Evolutionary conservation across 2,888 invertebrate species (phyloP), one percentile per base, ranked within the genome.

Genomic region (Orthonychiurus folsomi): DNA sequence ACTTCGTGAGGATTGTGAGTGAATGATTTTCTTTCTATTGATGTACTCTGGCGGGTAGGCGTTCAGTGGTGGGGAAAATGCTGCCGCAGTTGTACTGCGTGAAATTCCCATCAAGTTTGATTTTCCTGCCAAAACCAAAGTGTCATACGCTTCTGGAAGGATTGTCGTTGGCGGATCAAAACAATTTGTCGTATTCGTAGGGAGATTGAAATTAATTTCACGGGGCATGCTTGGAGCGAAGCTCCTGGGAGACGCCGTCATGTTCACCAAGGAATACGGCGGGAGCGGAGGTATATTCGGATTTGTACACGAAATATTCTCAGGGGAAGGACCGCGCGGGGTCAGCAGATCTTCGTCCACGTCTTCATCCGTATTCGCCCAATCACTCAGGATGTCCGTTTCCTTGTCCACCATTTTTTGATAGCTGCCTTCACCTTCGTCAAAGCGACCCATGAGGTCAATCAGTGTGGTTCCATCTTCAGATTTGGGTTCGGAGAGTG

Each of bases 301-400:
- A 9, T 25, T 15, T 28, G 5, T 57, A 18, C 20, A 21, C 20
- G n/a, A n/a, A 9, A 27, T 26, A 37, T 37, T 25, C 23, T 57
- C 56, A 21, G 23, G 27, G 27, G 37, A 28, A 23, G 57, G 37
- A 15, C 37, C 37, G 9, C 37, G 37, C 24, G 72, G 72, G 18
- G 72, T 72, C 27, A 69, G 65, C 12, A 65, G 65, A 28, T 56
- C 62, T 28, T 63, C 56, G n/a, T 65, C 57, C 9, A 60, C 60
- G 12, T 56, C 56, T 18, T 60, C 63, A 47, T 64, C 70, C 2
- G 69, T 70, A 21, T 68, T 65, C 15, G 68, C 66, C 73, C 73
- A 73, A 60, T 73, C 73, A 53, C 70, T 70, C 12, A 73, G 61
- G 56, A 73, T 73, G 50, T 73, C 73, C 24, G 63, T 66, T 50